Conservation (phyloP, 2,113 vertebrate genomes). For the Gallinago media region DNA sequence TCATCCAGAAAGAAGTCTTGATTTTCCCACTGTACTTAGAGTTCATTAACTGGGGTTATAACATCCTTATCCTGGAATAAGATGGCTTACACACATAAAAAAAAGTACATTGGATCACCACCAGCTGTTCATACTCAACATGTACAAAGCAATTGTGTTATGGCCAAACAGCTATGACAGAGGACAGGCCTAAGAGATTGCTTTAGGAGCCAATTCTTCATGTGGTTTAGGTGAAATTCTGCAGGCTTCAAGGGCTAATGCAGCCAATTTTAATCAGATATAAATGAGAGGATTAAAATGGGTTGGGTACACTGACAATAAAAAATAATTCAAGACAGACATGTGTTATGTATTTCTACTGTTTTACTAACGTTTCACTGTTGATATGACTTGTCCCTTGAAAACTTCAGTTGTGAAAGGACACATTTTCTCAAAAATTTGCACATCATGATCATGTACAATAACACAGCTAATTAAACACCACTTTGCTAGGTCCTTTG, state of each 20-base stretch:
- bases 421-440: not conserved
- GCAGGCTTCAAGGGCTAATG: not conserved
- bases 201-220: not conserved
- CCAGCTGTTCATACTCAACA: not conserved
- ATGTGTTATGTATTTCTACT: not conserved
- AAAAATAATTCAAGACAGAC: not conserved
- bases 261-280: not conserved
- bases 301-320: not conserved
- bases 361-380: not conserved
- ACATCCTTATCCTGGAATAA: not conserved
- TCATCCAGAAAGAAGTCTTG: not conserved
- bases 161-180: not conserved
- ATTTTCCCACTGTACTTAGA: not conserved
- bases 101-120: not conserved
- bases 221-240: not conserved
- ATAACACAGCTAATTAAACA: not conserved
- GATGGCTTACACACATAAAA: not conserved
- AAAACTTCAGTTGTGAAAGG: not conserved
- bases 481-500: not conserved
- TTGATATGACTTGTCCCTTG: not conserved
- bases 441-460: not conserved
- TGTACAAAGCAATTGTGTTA: not conserved
- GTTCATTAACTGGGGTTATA: not conserved
- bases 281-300: not conserved
- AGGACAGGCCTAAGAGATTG: not conserved